A percentile compares a stretch with the other conserved stretches of the same genome.
phyloP scores from a whole-genome alignment of 2,888 invertebrate species.

The Cerastis rubricosa region DNA sequence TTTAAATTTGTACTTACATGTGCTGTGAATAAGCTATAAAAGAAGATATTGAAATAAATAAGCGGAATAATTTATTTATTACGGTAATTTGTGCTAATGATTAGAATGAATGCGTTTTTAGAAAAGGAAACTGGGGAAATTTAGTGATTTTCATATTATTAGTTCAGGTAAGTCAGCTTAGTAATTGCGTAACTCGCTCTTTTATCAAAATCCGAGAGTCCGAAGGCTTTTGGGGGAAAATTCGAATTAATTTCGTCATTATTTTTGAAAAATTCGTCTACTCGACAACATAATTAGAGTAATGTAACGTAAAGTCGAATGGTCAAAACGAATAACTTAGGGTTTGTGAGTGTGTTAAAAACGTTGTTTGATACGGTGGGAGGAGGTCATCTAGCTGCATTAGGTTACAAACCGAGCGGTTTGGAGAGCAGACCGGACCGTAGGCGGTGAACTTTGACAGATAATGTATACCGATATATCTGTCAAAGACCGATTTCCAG shows the following conservation, averaged over 20 bases:
- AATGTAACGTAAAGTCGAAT: background rate
- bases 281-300: background rate
- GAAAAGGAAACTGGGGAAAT: background rate
- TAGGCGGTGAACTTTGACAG: background rate
- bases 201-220: background rate
- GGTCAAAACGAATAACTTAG: background rate
- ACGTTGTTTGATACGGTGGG: background rate
- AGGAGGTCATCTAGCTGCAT: background rate
- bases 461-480: background rate
- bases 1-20: constrained; percentile 19
- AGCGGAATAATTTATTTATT: constrained; percentile 41
- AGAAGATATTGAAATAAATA: constrained; percentile 35
- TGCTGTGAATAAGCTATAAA: constrained; percentile 35
- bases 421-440: background rate
- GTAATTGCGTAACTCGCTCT: background rate
- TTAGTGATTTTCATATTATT: background rate
- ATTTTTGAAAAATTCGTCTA: background rate
- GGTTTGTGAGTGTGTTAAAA: background rate
- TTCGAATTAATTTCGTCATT: background rate
- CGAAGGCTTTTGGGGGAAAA: background rate
- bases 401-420: background rate
- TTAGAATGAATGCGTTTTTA: background rate
- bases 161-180: background rate
- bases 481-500: background rate
- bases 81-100: constrained; percentile 26